Base-by-base conservation (phyloP, 2,113 vertebrate species). In the Hydrolagus affinis region DNA sequence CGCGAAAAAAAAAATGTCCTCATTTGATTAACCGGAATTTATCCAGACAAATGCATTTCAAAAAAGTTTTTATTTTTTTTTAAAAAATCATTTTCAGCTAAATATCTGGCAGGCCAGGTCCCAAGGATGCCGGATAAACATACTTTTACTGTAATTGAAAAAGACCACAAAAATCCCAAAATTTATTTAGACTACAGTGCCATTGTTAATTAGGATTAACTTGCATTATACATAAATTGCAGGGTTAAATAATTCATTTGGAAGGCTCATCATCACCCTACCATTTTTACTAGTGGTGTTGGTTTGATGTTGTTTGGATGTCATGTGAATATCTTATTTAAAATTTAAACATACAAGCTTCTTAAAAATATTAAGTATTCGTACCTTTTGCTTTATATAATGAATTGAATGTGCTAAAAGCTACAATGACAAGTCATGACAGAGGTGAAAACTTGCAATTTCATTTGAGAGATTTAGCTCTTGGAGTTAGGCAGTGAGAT, bases 391-490 rank as follows among this genome's bases (percentile, higher is more conserved):
- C 17, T 30, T 83, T 83, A 83, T 83, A 66, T 25, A 83, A 83
- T 66, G 78, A 66, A 83, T 12, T 17, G 78, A 83, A 15, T 56
- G 76, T 23, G 0, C 66, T 83, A 11, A 66, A 83, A 83, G 60
- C 25, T 83, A 68, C 15, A 83, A 66, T 83, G 60, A 64, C 60
- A 66, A 44, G 25, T 11, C 4, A 66, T 1, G 25, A 28, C 25
- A 83, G 28, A 3, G 15, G 32, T 30, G 23, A 64, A 59, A 83
- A 66, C 64, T 80, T 83, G 59, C 77, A 64, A 83, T 83, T 83
- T 66, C 25, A 32, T 66, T 64, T 23, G 8, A 64, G 59, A 74
- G 72, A 83, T 66, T 75, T 30, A 83, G 30, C 60, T 66, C 77
- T 66, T 66, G 60, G 9, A 66, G 23, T 19, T 30, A 23, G 66